These are phyloP conservation scores for Psilanteris sp. DNA, from an alignment of 1,140 invertebrate genomes.

Conservation along the genomic window DNA sequence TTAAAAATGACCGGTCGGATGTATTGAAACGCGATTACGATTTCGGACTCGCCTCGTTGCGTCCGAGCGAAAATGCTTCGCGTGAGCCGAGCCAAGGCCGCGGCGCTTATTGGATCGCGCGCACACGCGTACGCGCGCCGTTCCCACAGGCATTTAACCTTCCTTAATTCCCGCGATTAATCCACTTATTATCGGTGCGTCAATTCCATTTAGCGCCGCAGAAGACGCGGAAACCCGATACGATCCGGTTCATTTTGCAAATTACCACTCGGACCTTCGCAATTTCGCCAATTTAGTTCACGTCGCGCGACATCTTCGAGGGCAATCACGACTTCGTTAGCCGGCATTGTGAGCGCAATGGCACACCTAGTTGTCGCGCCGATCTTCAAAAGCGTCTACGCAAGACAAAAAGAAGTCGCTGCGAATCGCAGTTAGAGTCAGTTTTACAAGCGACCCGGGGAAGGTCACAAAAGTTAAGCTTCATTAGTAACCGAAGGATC, in stretches of 20 bases:
- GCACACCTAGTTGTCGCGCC: too few species aligned
- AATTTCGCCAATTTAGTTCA: constrained; percentile 3
- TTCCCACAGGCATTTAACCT: constrained; percentile 63
- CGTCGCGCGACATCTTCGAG: background rate
- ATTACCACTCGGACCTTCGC: constrained; percentile 11
- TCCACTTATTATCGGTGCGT: constrained; percentile 60
- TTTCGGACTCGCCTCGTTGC: constrained; percentile 76
- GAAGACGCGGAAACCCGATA: constrained; percentile 29
- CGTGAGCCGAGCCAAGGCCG: constrained; percentile 43
- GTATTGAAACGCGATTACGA: constrained; percentile 71
- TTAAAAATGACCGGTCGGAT: constrained; percentile 71
- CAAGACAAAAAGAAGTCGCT: too few species aligned
- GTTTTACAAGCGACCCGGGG: too few species aligned
- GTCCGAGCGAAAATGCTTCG: constrained; percentile 49
- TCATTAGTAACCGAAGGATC: too few species aligned
- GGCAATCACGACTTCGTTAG: too few species aligned
- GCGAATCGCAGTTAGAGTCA: too few species aligned
- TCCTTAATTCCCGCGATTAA: constrained; percentile 64
- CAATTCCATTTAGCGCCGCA: constrained; percentile 38
- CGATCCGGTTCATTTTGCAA: constrained; percentile 20
- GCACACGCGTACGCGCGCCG: constrained; percentile 22
- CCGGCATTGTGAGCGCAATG: too few species aligned
- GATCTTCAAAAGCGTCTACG: too few species aligned
- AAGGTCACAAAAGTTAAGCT: too few species aligned
- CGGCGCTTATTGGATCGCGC: constrained; percentile 37